Base-by-base conservation (phyloP, 2,888 invertebrate species). In the Aspidiotus rigidus region DNA sequence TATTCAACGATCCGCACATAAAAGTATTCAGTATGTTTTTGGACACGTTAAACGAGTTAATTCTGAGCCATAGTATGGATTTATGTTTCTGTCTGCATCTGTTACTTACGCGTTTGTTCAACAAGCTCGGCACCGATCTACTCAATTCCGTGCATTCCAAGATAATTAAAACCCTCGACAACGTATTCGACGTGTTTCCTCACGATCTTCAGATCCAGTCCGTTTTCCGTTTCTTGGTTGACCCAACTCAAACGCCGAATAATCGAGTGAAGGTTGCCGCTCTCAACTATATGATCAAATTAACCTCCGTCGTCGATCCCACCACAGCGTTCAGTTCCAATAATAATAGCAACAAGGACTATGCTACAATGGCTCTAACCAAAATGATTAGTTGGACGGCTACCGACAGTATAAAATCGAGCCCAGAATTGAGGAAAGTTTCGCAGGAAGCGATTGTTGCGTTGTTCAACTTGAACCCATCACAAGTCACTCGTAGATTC, bases 1-100 rank as follows among this genome's bases (percentile, higher is more conserved):
- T 97, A 92, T 96, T 98, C 78, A 93, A 94, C 84, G 97, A 98
- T 79, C 91, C 94, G 3, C 93, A 97, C 80, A 85, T 95, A 75
- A 90, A 93, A 81, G 82, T 95, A 73, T 90, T 97, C 80, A 90
- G 91, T 62, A 81, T 96, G 71, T 93, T 96, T 79, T 81, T 97
- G 77, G 98, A 98, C 77, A 91, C 94, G 0, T 85, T 98, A 55
- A 90, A 90, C 75, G 95, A 95, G 77, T 82, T 97, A 75, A 86
- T 98, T 69, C 81, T 86, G 72, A 85, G 88, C 54, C 93, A 98
- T 79, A 88, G 88, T 76, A 85, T 85, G 72, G 93, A 96, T 77
- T 82, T 98, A 64, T 86, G 89, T 75, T 93, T 93, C 77, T 97
- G 97, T 94, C 83, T 98, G 2, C 94, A 94, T 76, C 88, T 94